Base-by-base conservation (phyloP, 2,113 vertebrate genomes). In the Megatriorchis doriae region DNA sequence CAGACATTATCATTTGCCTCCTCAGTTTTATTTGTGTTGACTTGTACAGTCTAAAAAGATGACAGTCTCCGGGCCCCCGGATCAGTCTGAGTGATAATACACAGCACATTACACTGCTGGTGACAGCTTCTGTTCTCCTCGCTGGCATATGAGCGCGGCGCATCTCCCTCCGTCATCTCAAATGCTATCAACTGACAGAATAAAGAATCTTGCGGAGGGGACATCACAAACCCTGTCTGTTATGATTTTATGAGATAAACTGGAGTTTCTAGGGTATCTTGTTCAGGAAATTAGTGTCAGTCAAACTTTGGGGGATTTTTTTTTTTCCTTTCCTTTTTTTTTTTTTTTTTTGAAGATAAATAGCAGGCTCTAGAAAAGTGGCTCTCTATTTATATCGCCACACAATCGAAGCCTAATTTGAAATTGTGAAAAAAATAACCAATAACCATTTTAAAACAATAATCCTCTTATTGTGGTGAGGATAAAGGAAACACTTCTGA, bases 11-110 rank as follows among this genome's bases (percentile, higher is more conserved):
- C 99, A 99, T 99, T 98, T 98, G 98, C 99, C 98, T 99, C 98
- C 98, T 98, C 98, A 96, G 98, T 99, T 99, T 99, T 99, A 99
- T 99, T 99, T 99, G 99, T 99, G 99, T 99, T 99, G 99, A 99
- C 99, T 99, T 98, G 99, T 99, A 98, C 98, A 98, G 99, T 99
- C 98, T 98, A 98, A 98, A 98, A 98, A 98, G 98, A 99, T 99
- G 99, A 99, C 99, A 99, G 99, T 98, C 98, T 97, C 97, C 89
- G 96, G 98, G 99, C 98, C 98, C 97, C 97, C 90, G 98, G 98
- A 99, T 99, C 99, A 99, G 99, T 98, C 99, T 98, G 98, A 98
- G 98, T 98, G 99, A 99, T 99, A 99, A 99, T 99, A 98, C 98
- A 98, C 98, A 97, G 98, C 98, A 98, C 98, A 98, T 98, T 98